phyloP scores from a whole-genome alignment of 2,113 vertebrate genomes.

The Myrmecophaga tridactyla region DNA sequence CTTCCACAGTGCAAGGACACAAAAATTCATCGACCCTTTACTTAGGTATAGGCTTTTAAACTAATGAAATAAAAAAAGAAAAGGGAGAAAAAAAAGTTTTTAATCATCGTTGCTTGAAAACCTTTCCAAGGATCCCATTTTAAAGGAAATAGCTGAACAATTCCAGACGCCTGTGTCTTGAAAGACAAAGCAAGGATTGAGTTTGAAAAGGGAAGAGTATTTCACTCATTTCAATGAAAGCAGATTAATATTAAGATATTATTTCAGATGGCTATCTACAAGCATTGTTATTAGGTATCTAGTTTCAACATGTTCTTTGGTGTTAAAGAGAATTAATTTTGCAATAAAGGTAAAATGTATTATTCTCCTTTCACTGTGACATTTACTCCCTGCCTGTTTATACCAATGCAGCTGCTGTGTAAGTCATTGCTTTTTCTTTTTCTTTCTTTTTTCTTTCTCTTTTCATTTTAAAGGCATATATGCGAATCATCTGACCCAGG shows the following conservation, averaged over 20 bases:
- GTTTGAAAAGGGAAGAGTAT: neutral
- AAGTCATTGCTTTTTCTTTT: slow-evolving; percentile 72
- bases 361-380: slow-evolving; percentile 68
- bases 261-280: slow-evolving; percentile 48
- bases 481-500: slow-evolving; percentile 83
- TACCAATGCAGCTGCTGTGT: slow-evolving; percentile 68
- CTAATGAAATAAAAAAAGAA: neutral
- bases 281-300: slow-evolving; percentile 35
- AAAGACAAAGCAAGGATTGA: neutral
- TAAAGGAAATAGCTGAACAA: slow-evolving; percentile 21
- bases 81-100: neutral
- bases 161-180: neutral
- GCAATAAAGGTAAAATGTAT: slow-evolving; percentile 71
- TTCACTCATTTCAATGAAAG: slow-evolving; percentile 31
- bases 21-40: neutral
- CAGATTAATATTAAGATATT: slow-evolving; percentile 42
- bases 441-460: slow-evolving; percentile 49
- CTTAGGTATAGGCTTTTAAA: neutral
- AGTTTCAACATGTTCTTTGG: slow-evolving; percentile 66
- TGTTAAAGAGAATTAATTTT: slow-evolving; percentile 76
- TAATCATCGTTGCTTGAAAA: neutral
- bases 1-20: neutral
- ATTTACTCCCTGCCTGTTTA: slow-evolving; percentile 75
- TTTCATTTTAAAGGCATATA: slow-evolving; percentile 75
- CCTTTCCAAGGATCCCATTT: slow-evolving; percentile 39